Percentiles rank a stretch among this genome's conserved stretches.
phyloP scores from a whole-genome alignment of 2,888 invertebrate genomes.

The Ganaspis brasiliensis region DNA sequence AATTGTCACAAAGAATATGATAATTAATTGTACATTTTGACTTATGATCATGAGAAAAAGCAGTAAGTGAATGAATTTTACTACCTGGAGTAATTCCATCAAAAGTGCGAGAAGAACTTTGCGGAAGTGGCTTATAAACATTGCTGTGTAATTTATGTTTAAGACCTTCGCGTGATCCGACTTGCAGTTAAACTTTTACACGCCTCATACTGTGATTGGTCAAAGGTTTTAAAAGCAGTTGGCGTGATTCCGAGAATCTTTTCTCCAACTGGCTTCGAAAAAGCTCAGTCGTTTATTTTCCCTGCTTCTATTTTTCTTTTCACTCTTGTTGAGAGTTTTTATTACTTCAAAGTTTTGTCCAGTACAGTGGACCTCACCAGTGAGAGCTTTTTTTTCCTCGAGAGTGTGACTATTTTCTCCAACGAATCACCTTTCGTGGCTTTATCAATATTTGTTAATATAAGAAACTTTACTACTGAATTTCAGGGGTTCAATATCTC shows the following conservation, averaged over 20 bases:
- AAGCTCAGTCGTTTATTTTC: constrained; percentile 59
- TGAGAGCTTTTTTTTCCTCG: constrained; percentile 44
- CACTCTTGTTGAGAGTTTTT: constrained; percentile 56
- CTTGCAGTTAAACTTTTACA: constrained; percentile 54
- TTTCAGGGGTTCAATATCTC: too few species aligned
- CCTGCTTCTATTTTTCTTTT: constrained; percentile 53
- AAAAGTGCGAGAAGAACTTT: constrained; percentile 38
- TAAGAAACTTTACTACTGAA: neutral
- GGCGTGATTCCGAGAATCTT: constrained; percentile 63
- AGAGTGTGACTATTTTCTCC: constrained; percentile 44
- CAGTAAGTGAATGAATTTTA: constrained; percentile 25
- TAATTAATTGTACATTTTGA: neutral
- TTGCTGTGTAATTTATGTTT: constrained; percentile 37
- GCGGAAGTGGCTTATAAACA: constrained; percentile 41
- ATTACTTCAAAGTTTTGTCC: constrained; percentile 51
- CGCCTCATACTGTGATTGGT: constrained; percentile 49
- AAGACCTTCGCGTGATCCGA: constrained; percentile 49
- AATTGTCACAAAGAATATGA: neutral
- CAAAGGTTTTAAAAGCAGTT: constrained; percentile 53
- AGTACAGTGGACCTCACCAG: constrained; percentile 34
- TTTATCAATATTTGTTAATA: constrained; percentile 12
- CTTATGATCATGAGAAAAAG: neutral
- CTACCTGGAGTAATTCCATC: constrained; percentile 17
- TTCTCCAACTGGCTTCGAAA: constrained; percentile 57
- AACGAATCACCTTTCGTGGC: neutral